These are phyloP conservation scores for Clepsis dumicolana DNA, from an alignment of 2,888 invertebrate genomes.

Conservation along the genomic window DNA sequence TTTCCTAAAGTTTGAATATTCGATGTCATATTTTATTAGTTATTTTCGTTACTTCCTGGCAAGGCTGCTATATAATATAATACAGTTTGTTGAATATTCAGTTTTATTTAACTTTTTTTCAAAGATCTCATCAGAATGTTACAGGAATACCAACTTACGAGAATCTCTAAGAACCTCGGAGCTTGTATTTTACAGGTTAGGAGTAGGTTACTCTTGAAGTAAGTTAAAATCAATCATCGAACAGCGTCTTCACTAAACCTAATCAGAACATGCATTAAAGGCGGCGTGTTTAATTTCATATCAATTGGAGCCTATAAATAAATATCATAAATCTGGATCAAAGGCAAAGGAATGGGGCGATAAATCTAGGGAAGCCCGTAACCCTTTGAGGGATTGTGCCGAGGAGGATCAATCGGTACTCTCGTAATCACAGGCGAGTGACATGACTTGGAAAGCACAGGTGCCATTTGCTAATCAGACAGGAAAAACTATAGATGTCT, in stretches of 20 bases:
- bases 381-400: conserved; percentile 60
- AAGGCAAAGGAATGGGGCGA: conserved; percentile 44
- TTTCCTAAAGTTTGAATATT: conserved; percentile 26
- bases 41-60: conserved; percentile 11
- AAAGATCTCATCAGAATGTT: neutral
- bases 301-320: conserved; percentile 34
- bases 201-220: neutral
- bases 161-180: conserved; percentile 20
- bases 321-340: conserved; percentile 41
- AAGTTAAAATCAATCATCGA: neutral
- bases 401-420: conserved; percentile 54
- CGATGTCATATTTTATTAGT: conserved; percentile 20
- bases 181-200: no score
- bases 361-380: conserved; percentile 58
- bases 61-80: neutral
- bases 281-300: conserved; percentile 26
- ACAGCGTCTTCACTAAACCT: conserved; percentile 8
- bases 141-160: conserved; percentile 5
- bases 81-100: neutral
- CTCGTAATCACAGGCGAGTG: conserved; percentile 14
- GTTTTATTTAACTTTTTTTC: conserved; percentile 4
- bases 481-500: neutral
- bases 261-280: conserved; percentile 30
- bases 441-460: conserved; percentile 26
- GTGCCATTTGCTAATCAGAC: neutral